Evolutionary conservation across 2,797 vertebrate genomes (phyloP).

Genomic region (Eulemur rubriventer): DNA sequence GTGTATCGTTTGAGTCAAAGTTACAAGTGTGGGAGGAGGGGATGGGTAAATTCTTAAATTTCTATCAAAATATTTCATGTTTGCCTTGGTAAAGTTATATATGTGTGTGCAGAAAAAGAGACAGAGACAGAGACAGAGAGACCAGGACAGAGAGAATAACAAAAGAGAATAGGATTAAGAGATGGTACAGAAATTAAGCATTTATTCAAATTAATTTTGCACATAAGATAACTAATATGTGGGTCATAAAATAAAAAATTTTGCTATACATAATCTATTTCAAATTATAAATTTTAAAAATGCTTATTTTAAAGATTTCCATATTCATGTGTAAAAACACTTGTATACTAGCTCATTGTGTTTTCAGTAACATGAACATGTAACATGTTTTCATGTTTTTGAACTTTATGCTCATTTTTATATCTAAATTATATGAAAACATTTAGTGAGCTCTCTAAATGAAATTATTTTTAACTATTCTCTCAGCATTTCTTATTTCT

Average conservation of each 20-base stretch:
- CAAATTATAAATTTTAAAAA: background rate
- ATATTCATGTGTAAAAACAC: background rate
- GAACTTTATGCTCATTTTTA: constrained; percentile 14
- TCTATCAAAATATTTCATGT: background rate
- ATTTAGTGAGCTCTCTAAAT: background rate
- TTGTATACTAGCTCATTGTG: background rate
- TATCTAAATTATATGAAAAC: constrained; percentile 11
- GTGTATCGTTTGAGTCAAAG: too few relatives aligned
- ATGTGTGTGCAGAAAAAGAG: background rate
- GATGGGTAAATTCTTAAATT: background rate
- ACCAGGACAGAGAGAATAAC: background rate
- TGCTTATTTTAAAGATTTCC: background rate
- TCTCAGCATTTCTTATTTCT: background rate
- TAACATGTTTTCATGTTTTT: constrained; percentile 7
- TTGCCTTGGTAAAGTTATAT: background rate
- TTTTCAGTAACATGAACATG: background rate
- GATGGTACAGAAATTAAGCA: background rate
- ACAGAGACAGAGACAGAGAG: background rate
- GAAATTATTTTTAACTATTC: background rate
- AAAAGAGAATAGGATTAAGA: background rate
- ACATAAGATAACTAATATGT: background rate
- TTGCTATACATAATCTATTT: background rate
- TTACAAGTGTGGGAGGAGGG: too few relatives aligned
- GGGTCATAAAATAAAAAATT: constrained; percentile 15
- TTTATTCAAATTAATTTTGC: constrained; percentile 19